Base-by-base conservation (phyloP, 2,888 invertebrate species). In the Noctua janthina region DNA sequence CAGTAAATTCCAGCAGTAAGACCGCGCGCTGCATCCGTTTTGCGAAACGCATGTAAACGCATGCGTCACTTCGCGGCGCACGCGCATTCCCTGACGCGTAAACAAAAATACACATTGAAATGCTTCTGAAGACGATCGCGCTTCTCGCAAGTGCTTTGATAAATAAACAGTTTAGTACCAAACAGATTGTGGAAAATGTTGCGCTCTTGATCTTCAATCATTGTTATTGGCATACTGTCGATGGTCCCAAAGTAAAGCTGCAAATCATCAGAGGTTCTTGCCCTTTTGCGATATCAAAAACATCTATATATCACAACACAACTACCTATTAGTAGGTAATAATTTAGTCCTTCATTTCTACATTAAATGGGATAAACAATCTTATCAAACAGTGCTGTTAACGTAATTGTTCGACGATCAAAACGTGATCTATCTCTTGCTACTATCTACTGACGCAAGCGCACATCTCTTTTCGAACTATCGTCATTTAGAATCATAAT, bases 61-160 rank as follows among this genome's bases (percentile, higher is more conserved):
- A 88, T 94, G 94, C 95, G 94, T 94, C 95, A 95, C 88, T 86
- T 83, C 89, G 69, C 51, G n/a, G 35, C n/a, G 74, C 74, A 3
- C 51, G 89, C 87, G 90, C 92, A 93, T 93, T 93, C 93, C 92
- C 90, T 86, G 83, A 81, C 87, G 85, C 82, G 88, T 93, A 94
- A 95, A 95, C 95, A 94, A 92, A 94, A 94, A 94, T 94, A 94
- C 90, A 92, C 92, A 84, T 88, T 86, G 88, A 89, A 89, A 85
- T 73, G 85, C 69, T 88, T 79, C 89, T 76, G 78, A 85, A 86
- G 80, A 78, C 66, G 82, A 79, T 81, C 79, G 76, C 76, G 80
- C 43, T 87, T 87, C 89, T 78, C 76, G 78, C 81, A 83, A 88
- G 80, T 83, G 78, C 78, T 82, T 82, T n/a, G 46, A 69, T 89